Evolutionary conservation across 2,113 vertebrate species (phyloP).

Genomic region (Nerophis lumbriciformis): DNA sequence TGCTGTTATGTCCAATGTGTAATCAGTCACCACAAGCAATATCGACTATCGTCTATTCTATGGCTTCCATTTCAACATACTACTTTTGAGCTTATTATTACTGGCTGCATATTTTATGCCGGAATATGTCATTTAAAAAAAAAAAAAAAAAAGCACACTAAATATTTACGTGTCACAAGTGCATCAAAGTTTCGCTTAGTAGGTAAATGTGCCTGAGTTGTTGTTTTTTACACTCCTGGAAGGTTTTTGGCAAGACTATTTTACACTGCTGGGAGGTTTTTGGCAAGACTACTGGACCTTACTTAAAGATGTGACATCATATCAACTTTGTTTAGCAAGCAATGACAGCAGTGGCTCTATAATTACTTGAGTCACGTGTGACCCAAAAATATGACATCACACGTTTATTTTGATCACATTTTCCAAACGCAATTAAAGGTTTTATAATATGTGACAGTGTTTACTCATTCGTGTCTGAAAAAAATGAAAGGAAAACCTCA

Average conservation of each 20-base stretch:
- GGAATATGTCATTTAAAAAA: constrained; percentile 18
- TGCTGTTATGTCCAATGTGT: constrained; percentile 39
- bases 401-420: constrained; percentile 29
- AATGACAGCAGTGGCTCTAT: constrained; percentile 3
- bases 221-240: constrained; percentile 2
- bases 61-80: constrained; percentile 55
- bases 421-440: constrained; percentile 36
- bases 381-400: constrained; percentile 49
- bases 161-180: constrained; percentile 8
- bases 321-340: constrained; percentile 4
- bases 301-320: constrained; percentile 9
- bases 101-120: constrained; percentile 22
- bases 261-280: neutral
- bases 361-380: constrained; percentile 34
- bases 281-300: constrained; percentile 6
- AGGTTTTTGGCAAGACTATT: neutral
- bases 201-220: neutral
- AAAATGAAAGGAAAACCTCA: neutral
- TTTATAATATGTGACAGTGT: constrained; percentile 6
- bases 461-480: neutral
- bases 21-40: constrained; percentile 34
- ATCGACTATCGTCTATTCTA: constrained; percentile 28
- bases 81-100: constrained; percentile 15
- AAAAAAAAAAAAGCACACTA: constrained; percentile 37
- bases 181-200: constrained; percentile 15